phyloP scores from a whole-genome alignment of 2,113 vertebrate species.

The Catagonus wagneri region DNA sequence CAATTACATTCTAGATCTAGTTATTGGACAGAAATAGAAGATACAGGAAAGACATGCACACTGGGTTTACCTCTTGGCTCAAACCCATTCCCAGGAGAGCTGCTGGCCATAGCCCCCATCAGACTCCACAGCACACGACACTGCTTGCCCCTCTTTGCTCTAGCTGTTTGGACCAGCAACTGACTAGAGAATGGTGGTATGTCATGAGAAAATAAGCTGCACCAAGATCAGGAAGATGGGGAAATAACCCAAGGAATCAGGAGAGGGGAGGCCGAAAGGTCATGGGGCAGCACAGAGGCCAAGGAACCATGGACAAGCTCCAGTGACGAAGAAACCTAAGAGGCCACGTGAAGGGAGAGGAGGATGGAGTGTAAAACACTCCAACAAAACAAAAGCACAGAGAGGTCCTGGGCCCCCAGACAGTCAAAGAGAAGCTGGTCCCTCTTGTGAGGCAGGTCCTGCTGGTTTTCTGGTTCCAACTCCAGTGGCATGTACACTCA shows the following conservation, averaged over 20 bases:
- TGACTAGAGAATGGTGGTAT: neutral
- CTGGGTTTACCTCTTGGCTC: neutral
- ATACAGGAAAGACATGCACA: neutral
- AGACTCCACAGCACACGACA: neutral
- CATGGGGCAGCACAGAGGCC: neutral
- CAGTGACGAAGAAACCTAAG: too few relatives aligned
- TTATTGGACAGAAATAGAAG: neutral
- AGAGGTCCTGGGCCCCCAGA: neutral
- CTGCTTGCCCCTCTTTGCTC: neutral
- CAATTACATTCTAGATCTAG: neutral
- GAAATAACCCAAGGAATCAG: neutral
- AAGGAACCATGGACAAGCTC: neutral
- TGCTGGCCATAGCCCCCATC: accelerated
- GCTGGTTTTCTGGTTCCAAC: neutral
- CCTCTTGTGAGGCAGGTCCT: accelerated
- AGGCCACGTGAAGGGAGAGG: neutral
- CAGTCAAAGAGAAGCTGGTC: neutral
- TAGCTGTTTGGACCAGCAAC: neutral
- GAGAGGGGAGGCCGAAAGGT: neutral
- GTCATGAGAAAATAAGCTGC: neutral
- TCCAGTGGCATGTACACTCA: neutral
- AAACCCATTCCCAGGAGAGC: neutral
- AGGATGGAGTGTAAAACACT: too few relatives aligned
- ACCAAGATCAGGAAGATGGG: neutral
- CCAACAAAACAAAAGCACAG: neutral